Evolutionary conservation across 2,113 vertebrate genomes (phyloP).

Genomic region (Perca flavescens): DNA sequence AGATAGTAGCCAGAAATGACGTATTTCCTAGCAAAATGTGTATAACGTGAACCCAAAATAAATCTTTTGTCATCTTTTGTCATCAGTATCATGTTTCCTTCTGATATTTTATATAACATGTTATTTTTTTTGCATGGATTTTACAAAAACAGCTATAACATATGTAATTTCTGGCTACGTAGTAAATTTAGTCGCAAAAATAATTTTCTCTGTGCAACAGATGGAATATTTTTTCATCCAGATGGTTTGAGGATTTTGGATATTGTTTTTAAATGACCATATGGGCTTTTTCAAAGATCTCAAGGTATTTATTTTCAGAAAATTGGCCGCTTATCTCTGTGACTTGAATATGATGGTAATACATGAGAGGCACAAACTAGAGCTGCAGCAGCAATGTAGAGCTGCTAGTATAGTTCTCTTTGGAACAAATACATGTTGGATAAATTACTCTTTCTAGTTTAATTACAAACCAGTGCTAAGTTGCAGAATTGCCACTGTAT

Average conservation of each 20-base stretch:
- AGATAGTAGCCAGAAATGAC: background rate
- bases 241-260: conserved; percentile 24
- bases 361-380: background rate
- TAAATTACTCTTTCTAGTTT: conserved; percentile 13
- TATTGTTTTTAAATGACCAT: conserved; percentile 28
- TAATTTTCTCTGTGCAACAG: background rate
- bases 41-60: background rate
- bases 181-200: background rate
- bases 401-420: background rate
- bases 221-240: conserved; percentile 6
- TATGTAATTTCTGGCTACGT: background rate
- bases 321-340: background rate
- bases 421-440: conserved; percentile 11
- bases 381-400: background rate
- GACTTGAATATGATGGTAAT: background rate
- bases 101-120: background rate
- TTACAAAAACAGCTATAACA: background rate
- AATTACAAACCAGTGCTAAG: conserved; percentile 23
- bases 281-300: conserved; percentile 13
- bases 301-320: conserved; percentile 12
- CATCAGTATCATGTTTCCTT: too few species aligned
- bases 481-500: conserved; percentile 5
- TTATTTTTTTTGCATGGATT: background rate
- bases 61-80: background rate
- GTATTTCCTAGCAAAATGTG: background rate